These are phyloP conservation scores for Ptilorrhoa leucosticta DNA, from an alignment of 2,113 vertebrate species.

Conservation along the genomic window DNA sequence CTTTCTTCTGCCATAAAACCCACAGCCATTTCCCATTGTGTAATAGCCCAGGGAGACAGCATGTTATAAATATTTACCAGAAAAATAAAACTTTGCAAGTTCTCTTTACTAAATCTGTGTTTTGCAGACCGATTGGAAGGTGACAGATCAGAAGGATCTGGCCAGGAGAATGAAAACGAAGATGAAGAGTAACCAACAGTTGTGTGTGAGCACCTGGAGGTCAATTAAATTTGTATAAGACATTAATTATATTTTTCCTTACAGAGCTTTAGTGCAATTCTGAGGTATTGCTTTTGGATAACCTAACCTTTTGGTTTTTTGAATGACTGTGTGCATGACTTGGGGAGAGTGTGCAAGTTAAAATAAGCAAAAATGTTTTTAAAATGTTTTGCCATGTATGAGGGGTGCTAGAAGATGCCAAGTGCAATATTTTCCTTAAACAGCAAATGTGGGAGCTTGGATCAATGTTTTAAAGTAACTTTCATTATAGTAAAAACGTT, in stretches of 20 bases:
- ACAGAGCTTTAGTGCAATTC: constrained; percentile 90
- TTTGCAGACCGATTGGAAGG: constrained; percentile 88
- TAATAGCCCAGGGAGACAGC: neutral
- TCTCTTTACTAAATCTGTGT: neutral
- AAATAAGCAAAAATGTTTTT: constrained; percentile 72
- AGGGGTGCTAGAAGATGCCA: constrained; percentile 76
- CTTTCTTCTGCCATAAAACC: neutral
- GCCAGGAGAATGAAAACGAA: constrained; percentile 90
- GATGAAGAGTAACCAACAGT: constrained; percentile 82
- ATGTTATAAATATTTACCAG: neutral
- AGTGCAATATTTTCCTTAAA: constrained; percentile 93
- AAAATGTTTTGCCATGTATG: constrained; percentile 72
- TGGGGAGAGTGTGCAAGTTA: constrained; percentile 76
- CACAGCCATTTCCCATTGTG: neutral
- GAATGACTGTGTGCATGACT: constrained; percentile 78
- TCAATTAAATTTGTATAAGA: constrained; percentile 85
- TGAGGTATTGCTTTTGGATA: constrained; percentile 81
- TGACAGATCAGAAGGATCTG: constrained; percentile 92
- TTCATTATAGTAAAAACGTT: constrained; percentile 83
- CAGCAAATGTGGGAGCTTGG: constrained; percentile 77
- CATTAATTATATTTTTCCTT: constrained; percentile 89
- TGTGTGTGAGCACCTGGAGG: constrained; percentile 74
- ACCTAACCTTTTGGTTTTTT: constrained; percentile 80
- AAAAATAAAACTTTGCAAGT: neutral
- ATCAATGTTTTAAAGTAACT: constrained; percentile 84